phyloP scores from a whole-genome alignment of 2,113 vertebrate species.

The Lepisosteus oculatus region DNA sequence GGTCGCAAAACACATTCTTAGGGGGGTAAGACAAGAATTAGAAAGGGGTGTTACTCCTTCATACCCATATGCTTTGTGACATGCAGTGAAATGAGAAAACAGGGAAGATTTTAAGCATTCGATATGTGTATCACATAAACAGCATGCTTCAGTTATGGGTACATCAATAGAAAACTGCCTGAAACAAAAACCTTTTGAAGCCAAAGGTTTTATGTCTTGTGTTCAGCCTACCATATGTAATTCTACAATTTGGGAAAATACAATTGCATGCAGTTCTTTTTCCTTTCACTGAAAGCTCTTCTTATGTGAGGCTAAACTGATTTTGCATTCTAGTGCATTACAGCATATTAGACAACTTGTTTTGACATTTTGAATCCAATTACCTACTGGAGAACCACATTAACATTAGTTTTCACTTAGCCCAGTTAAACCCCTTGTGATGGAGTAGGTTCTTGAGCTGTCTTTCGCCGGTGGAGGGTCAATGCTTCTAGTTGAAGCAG shows the following conservation, averaged over 20 bases:
- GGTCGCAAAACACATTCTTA: too few relatives aligned
- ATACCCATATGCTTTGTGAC: too few relatives aligned
- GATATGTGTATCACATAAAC: too few relatives aligned
- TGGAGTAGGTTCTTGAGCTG: too few relatives aligned
- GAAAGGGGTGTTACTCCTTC: too few relatives aligned
- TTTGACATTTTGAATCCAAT: slow-evolving; percentile 24
- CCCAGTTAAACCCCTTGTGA: not conserved
- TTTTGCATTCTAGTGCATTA: not conserved
- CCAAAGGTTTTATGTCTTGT: not conserved
- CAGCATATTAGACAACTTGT: slow-evolving; percentile 9
- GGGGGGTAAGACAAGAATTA: too few relatives aligned
- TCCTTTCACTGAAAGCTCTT: not conserved
- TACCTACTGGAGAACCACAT: slow-evolving; percentile 4
- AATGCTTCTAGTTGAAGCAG: too few relatives aligned
- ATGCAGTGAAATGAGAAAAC: too few relatives aligned
- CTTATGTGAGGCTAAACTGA: slow-evolving; percentile 3
- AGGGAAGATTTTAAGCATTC: too few relatives aligned
- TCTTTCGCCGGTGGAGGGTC: too few relatives aligned
- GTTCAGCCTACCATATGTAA: not conserved
- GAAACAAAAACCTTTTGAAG: slow-evolving; percentile 7
- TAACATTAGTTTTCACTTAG: slow-evolving; percentile 17
- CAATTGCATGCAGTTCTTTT: not conserved
- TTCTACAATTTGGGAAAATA: not conserved
- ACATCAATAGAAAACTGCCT: not conserved
- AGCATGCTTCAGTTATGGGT: not conserved